Conservation (phyloP, 2,888 invertebrate species). For the Napeogenes sylphis region DNA sequence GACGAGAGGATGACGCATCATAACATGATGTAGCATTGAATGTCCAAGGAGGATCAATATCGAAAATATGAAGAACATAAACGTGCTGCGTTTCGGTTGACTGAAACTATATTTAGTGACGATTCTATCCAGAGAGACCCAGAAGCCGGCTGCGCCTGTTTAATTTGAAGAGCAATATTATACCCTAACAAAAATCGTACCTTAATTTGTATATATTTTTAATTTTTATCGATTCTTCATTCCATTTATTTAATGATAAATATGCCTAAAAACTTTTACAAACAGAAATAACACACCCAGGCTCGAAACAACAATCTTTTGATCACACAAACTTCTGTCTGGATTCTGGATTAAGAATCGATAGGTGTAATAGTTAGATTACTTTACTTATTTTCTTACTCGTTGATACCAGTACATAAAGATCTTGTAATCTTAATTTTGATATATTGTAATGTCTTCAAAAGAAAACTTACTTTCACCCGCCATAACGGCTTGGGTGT, state of each 20-base stretch:
- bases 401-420: too few relatives aligned
- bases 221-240: too few relatives aligned
- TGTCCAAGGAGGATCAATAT: slow-evolving; percentile 86
- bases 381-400: too few relatives aligned
- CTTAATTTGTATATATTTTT: not conserved
- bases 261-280: too few relatives aligned
- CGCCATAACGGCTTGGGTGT: slow-evolving; percentile 96
- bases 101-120: slow-evolving; percentile 87
- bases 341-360: too few relatives aligned
- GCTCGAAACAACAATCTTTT: too few relatives aligned
- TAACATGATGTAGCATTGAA: slow-evolving; percentile 86
- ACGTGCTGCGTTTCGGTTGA: slow-evolving; percentile 88
- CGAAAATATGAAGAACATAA: slow-evolving; percentile 90
- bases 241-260: too few relatives aligned
- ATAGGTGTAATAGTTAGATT: too few relatives aligned
- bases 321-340: too few relatives aligned
- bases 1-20: slow-evolving; percentile 88
- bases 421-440: too few relatives aligned
- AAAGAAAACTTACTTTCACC: slow-evolving; percentile 86
- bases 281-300: too few relatives aligned
- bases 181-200: not conserved
- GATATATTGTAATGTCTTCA: too few relatives aligned
- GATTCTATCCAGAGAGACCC: slow-evolving; percentile 91
- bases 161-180: not conserved
- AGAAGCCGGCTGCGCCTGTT: slow-evolving; percentile 89